Base-by-base conservation (phyloP, 2,797 vertebrate species). In the Parauchenoglanis punctatus region DNA sequence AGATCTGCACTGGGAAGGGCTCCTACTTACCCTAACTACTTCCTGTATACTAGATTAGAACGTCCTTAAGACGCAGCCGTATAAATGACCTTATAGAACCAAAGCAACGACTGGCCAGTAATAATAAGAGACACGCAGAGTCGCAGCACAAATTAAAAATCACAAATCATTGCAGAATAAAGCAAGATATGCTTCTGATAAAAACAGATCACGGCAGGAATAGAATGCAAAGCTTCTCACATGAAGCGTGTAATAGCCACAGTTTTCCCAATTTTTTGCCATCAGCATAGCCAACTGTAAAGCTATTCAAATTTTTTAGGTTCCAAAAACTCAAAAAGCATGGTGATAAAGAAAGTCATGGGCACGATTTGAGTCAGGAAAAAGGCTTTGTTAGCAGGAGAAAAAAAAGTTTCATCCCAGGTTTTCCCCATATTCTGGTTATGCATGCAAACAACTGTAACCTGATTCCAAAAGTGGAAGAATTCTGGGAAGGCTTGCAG, bases 1-100 rank as follows among this genome's bases (percentile, higher is more conserved):
- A 95, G 95, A 93, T 92, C 94, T 95, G 94, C 94, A 93, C 93
- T 94, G 96, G 96, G 96, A 94, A 93, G 96, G 96, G 95, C 95
- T 94, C 87, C 95, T 94, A 96, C 95, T 96, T 95, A 95, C 92
- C 87, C 92, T 95, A 97, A 97, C 95, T 95, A 97, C 96, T 97
- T 98, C 97, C 97, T 96, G 94, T 93, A 91, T 92, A 89, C 92
- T 85, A 95, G 96, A 96, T 97, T 95, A 95, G 91, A 94, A 85
- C 87, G 80, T 59, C 87, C 59, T 86, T 68, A 86, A 90, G 89
- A 81, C 7, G 12, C 52, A 13, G 54, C 61, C 63, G 17, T 44
- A 77, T 52, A 70, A 46, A 85, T 78, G 6, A 56, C 28, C 23
- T 56, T 85, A 63, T 54, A 85, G 70, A n/a, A 81, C 40, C 61